phyloP scores from a whole-genome alignment of 2,113 vertebrate genomes.

The Rissa tridactyla region DNA sequence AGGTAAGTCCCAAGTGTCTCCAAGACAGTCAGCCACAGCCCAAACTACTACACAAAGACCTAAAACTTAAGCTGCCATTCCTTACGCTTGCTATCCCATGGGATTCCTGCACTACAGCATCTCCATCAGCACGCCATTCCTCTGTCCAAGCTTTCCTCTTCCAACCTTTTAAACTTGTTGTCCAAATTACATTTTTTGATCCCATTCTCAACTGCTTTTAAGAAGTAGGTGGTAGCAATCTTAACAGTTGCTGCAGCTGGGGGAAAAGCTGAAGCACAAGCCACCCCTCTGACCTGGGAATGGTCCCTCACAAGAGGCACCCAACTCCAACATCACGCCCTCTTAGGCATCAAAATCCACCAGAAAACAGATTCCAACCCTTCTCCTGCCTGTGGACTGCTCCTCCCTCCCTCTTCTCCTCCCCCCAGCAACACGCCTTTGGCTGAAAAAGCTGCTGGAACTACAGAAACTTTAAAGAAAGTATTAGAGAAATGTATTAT shows the following conservation, averaged over 20 bases:
- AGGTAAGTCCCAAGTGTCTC: not conserved
- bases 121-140: not conserved
- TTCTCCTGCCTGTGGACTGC: not conserved
- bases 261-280: not conserved
- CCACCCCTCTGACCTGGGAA: not conserved
- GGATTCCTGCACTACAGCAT: not conserved
- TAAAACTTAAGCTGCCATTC: not conserved
- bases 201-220: not conserved
- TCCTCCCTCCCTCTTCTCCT: not conserved
- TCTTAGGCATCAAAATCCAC: not conserved
- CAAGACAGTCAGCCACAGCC: not conserved
- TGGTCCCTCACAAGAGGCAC: not conserved
- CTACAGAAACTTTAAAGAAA: not conserved
- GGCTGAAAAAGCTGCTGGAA: not conserved
- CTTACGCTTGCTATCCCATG: not conserved
- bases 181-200: not conserved
- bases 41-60: not conserved
- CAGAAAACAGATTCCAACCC: not conserved
- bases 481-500: not conserved
- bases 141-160: not conserved
- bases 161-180: not conserved
- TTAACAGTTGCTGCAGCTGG: not conserved
- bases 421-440: not conserved
- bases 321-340: rapidly evolving
- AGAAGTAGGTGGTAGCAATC: not conserved